phyloP scores from a whole-genome alignment of 2,888 invertebrate genomes.

The Morpho achilles region DNA sequence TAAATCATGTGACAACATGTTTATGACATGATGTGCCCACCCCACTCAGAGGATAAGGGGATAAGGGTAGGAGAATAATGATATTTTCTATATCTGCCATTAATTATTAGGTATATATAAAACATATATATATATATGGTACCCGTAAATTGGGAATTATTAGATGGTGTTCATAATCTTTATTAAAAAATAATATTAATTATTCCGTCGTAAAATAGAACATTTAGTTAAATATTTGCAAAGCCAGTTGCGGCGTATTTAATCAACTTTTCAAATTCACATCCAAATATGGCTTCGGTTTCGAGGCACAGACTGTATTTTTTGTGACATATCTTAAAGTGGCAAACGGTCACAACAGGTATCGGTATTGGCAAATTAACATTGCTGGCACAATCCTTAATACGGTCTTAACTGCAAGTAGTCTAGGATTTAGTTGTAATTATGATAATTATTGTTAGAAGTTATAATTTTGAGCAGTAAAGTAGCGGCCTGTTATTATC shows the following conservation, averaged over 20 bases:
- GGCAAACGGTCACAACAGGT: background rate
- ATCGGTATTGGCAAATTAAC: constrained; percentile 17
- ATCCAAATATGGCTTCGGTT: constrained; percentile 18
- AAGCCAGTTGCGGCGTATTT: background rate
- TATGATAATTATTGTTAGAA: too few species aligned
- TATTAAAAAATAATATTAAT: background rate
- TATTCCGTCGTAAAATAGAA: constrained; percentile 2
- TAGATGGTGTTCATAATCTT: too few species aligned
- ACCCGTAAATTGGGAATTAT: too few species aligned
- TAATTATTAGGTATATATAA: too few species aligned
- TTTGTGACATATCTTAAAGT: constrained; percentile 15
- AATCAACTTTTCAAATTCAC: constrained; percentile 17
- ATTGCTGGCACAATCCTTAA: constrained; percentile 10
- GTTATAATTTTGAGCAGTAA: too few species aligned
- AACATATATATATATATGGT: too few species aligned
- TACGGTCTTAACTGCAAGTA: background rate
- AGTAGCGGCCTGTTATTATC: too few species aligned
- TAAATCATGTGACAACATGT: too few species aligned
- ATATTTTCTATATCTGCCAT: too few species aligned
- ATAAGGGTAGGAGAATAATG: too few species aligned
- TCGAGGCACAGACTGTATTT: constrained; percentile 19
- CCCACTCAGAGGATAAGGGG: too few species aligned
- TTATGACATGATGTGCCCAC: too few species aligned
- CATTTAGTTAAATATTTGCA: constrained; percentile 4
- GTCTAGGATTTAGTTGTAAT: background rate